Conservation (phyloP, 2,797 vertebrate species). For the Sylvia borin region DNA sequence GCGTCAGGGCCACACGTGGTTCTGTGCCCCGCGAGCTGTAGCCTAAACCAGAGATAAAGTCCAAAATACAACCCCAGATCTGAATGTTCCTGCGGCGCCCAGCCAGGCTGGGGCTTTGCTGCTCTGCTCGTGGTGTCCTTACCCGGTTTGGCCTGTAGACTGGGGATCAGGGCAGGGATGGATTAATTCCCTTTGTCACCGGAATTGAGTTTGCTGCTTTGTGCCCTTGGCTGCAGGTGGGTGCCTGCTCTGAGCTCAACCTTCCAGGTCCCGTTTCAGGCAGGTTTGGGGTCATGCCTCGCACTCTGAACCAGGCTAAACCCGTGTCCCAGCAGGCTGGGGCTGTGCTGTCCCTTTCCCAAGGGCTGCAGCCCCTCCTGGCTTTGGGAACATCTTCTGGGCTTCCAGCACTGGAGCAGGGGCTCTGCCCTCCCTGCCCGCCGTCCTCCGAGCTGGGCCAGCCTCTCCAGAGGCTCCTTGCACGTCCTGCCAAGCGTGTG, state of each 20-base stretch:
- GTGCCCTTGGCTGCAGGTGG: not conserved
- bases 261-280: not conserved
- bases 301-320: rapidly evolving
- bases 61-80: not conserved
- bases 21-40: not conserved
- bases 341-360: not conserved
- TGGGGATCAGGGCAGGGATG: not conserved
- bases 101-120: conserved; percentile 20
- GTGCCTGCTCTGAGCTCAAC: not conserved
- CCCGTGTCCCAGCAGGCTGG: not conserved
- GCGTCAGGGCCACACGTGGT: conserved; percentile 45
- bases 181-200: rapidly evolving
- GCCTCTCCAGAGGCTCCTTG: not conserved
- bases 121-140: not conserved
- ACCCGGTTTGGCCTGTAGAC: rapidly evolving
- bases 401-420: rapidly evolving
- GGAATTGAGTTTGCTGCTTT: not conserved
- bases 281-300: rapidly evolving
- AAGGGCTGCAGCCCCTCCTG: not conserved
- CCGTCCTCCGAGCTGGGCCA: not conserved
- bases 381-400: not conserved
- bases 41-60: conserved; percentile 33
- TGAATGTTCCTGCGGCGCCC: conserved; percentile 29
- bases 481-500: not conserved
- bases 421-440: not conserved